These are phyloP conservation scores for Myiozetetes cayanensis DNA, from an alignment of 2,113 vertebrate genomes.

Conservation along the genomic window DNA sequence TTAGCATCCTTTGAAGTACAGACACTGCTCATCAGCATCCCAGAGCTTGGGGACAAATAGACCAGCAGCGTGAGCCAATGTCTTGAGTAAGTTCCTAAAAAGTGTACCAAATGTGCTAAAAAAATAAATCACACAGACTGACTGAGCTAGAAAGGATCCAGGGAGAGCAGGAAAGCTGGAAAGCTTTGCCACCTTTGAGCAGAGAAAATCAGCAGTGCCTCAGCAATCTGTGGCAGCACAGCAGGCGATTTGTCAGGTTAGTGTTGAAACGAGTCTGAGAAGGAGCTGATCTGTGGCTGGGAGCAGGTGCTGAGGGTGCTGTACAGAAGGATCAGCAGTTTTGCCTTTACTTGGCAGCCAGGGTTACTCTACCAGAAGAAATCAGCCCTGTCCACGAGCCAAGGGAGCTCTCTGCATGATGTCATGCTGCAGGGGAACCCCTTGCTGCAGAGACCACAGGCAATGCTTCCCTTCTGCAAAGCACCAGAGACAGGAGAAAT, in stretches of 20 bases:
- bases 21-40: not conserved
- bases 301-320: not conserved
- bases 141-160: not conserved
- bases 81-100: not conserved
- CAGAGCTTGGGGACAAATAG: not conserved
- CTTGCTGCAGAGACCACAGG: not conserved
- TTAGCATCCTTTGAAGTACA: not conserved
- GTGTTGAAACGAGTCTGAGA: not conserved
- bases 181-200: not conserved
- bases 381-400: not conserved
- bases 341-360: not conserved
- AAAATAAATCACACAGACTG: not conserved
- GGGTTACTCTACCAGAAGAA: constrained; percentile 45
- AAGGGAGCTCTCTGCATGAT: not conserved
- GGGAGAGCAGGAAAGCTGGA: not conserved
- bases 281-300: not conserved
- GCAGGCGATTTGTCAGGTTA: not conserved
- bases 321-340: not conserved
- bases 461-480: not conserved
- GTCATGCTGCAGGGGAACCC: constrained; percentile 42
- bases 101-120: not conserved
- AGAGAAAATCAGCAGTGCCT: not conserved
- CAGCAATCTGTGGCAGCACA: not conserved
- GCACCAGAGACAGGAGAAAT: not conserved
- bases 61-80: not conserved